Conservation (phyloP, 2,113 vertebrate genomes). For the Procavia capensis region DNA sequence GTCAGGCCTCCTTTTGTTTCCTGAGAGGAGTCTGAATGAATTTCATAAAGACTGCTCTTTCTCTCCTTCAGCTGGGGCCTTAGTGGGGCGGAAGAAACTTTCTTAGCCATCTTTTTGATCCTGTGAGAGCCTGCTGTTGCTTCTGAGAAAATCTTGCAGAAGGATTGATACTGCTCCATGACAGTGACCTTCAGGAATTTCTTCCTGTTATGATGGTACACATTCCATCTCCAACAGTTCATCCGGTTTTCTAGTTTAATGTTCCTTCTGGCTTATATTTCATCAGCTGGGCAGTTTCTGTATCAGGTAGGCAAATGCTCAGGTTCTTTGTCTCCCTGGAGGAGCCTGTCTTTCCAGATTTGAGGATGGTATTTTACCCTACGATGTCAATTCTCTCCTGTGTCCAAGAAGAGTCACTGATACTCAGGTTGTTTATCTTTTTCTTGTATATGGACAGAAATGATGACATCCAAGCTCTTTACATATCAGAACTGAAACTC, state of each 20-base stretch:
- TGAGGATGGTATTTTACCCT: not conserved
- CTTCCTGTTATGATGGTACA: not conserved
- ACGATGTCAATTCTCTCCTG: not conserved
- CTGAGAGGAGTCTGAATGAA: not conserved
- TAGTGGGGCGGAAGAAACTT: not conserved
- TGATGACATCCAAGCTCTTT: not conserved
- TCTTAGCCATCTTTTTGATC: constrained; percentile 15
- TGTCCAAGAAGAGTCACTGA: not conserved
- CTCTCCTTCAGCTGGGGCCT: not conserved
- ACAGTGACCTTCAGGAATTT: not conserved
- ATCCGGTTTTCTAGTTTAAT: constrained; percentile 19
- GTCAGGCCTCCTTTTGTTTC: not conserved
- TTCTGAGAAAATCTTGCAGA: not conserved
- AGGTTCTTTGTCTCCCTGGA: not conserved
- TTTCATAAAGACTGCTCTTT: constrained; percentile 1
- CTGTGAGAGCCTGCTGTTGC: not conserved
- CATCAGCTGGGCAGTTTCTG: not conserved
- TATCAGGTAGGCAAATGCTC: not conserved
- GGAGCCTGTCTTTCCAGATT: not conserved
- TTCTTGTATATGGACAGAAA: not conserved
- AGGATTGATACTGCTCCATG: not conserved
- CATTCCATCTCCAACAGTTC: not conserved
- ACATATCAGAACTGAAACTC: not conserved
- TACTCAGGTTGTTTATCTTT: not conserved
- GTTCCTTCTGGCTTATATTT: not conserved